Conservation (phyloP, 2,113 vertebrate species). For the Podilymbus podiceps region DNA sequence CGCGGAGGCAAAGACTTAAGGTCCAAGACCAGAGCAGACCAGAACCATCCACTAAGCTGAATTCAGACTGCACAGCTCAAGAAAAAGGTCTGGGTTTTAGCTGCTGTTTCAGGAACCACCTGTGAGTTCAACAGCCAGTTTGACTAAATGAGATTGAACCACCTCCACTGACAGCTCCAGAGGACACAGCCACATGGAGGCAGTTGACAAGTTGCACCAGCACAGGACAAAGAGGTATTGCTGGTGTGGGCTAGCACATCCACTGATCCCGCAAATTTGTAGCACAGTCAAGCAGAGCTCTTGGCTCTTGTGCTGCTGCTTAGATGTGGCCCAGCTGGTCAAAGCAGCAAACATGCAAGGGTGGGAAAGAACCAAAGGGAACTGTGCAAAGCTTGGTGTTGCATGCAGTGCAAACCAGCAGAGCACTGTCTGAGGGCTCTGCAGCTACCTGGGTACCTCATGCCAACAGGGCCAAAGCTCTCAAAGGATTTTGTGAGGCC, state of each 20-base stretch:
- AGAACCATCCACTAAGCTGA: not conserved
- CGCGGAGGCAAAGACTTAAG: not conserved
- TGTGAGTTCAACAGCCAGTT: not conserved
- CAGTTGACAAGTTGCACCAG: not conserved
- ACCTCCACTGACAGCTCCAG: not conserved
- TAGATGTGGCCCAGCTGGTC: not conserved
- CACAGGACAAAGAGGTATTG: not conserved
- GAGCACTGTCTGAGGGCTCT: not conserved
- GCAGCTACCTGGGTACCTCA: not conserved
- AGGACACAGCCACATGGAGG: not conserved
- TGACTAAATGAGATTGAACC: not conserved
- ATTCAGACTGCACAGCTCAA: not conserved
- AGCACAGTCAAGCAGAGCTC: not conserved
- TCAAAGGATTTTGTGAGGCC: not conserved
- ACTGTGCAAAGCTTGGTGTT: not conserved
- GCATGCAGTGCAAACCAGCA: not conserved
- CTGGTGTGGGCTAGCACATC: not conserved
- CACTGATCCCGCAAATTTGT: not conserved
- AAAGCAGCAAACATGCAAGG: not conserved
- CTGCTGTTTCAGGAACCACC: not conserved
- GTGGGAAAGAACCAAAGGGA: not conserved
- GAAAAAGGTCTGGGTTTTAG: not conserved
- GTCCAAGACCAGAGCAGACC: not conserved
- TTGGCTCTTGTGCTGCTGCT: not conserved
- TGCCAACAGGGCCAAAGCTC: not conserved